Conservation (phyloP, 1,140 invertebrate species). For the Procambarus clarkii region DNA sequence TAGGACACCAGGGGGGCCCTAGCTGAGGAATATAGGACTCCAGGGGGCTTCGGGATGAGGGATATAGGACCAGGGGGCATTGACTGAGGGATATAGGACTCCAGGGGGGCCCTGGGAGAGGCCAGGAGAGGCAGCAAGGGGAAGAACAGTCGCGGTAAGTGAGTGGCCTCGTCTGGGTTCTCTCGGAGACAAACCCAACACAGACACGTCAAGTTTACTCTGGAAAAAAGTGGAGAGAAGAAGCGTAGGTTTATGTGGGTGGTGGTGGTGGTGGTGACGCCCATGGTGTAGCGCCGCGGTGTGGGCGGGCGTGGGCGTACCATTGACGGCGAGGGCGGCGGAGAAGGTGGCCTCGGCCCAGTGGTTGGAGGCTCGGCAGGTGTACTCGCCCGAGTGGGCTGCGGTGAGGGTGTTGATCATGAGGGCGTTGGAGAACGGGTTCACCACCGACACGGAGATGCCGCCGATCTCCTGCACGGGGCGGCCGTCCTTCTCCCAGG, state of each 20-base stretch:
- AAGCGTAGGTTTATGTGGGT: neutral
- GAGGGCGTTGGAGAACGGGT: slow-evolving; percentile 81
- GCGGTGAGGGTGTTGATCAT: slow-evolving; percentile 84
- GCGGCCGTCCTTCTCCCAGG: slow-evolving; percentile 86
- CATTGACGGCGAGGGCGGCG: slow-evolving; percentile 73
- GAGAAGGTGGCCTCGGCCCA: slow-evolving; percentile 73
- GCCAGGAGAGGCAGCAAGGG: neutral
- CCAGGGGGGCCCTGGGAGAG: neutral
- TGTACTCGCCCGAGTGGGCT: slow-evolving; percentile 74
- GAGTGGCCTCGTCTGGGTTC: neutral
- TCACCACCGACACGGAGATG: slow-evolving; percentile 44
- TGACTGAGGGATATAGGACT: too few species aligned
- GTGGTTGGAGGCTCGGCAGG: slow-evolving; percentile 73
- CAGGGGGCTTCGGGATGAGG: too few species aligned
- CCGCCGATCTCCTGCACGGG: slow-evolving; percentile 75
- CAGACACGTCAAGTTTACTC: slow-evolving; percentile 14
- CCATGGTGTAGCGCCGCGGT: neutral
- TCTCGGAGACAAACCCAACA: neutral
- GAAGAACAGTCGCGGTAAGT: slow-evolving; percentile 33
- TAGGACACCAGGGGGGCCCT: too few species aligned
- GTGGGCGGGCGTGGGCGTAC: slow-evolving; percentile 74
- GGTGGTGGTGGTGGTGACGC: slow-evolving; percentile 8
- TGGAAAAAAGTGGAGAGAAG: slow-evolving; percentile 16
- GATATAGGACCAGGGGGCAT: neutral
- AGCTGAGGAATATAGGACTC: too few species aligned